Conservation (phyloP, 2,113 vertebrate species). For the Anolis sagrei region DNA sequence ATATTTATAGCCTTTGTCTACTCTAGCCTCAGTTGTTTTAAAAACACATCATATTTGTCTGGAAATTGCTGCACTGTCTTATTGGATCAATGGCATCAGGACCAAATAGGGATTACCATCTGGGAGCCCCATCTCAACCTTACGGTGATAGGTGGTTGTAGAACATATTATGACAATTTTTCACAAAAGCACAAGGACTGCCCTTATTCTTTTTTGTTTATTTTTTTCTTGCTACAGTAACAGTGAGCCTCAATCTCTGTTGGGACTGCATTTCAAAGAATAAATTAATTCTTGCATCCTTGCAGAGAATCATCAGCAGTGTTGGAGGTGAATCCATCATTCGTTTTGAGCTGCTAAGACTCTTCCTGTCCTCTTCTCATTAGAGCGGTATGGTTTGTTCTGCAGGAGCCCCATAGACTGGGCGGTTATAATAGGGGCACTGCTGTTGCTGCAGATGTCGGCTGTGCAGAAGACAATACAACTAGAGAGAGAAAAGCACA, state of each 20-base stretch:
- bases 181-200: background rate
- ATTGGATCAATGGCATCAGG: background rate
- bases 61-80: too few species aligned
- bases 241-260: background rate
- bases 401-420: constrained; percentile 1
- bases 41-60: too few species aligned
- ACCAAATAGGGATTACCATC: background rate
- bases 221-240: background rate
- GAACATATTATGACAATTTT: background rate
- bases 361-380: background rate
- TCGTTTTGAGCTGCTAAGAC: background rate
- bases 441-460: background rate
- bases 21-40: too few species aligned
- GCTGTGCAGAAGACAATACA: background rate
- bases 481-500: background rate
- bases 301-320: background rate
- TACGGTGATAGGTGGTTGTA: background rate
- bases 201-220: background rate
- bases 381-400: background rate
- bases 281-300: background rate
- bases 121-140: background rate
- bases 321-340: too few species aligned
- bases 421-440: background rate
- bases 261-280: background rate
- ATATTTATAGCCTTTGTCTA: too few species aligned